Evolutionary conservation across 1,140 invertebrate genomes (phyloP), one percentile per base, ranked within the genome.

Genomic region (Sitophilus oryzae): DNA sequence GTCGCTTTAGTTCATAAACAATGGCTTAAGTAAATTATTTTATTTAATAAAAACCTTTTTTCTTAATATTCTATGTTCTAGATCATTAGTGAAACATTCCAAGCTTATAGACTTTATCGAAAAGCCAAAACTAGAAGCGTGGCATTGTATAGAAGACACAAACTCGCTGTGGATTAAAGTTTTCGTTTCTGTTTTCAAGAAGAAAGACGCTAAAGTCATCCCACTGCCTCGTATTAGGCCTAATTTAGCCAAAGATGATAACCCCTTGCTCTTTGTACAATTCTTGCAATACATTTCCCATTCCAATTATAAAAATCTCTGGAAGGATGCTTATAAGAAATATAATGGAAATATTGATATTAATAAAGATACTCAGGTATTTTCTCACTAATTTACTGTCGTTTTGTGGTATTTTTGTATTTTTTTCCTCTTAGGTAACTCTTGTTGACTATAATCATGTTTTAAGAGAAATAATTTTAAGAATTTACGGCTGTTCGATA

Each of bases 281-380:
- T 75, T 89, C 34, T 74, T 91, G 11, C 84, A 86, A 64, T 89
- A 89, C 77, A 83, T 91, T 49, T 80, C 84, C 0, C 81, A 87
- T 66, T 86, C 79, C 23, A 91, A 91, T 75, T 86, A 87, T 65
- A 81, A 84, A 65, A 89, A 88, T 71, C 73, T 90, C 46, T 91
- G 88, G 89, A 89, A 89, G 69, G 82, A 88, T 63, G 81, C 84
- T 4, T 88, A 85, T 64, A 88, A 87, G 65, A 88, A 86, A 74
- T 87, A 88, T 73, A 80, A 76, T 74, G 37, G 4, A 18, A 45
- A 46, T 47, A 38, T 35, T 65, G 55, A 75, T 65, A 56, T 59
- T 66, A 62, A 71, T 62, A 62, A 71, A 68, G 69, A 59, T 68
- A 69, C 51, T 62, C 63, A 69, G 53, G 59, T 71, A 30, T 9